Base-by-base conservation (phyloP, 2,113 vertebrate genomes). In the Anguilla japonica region DNA sequence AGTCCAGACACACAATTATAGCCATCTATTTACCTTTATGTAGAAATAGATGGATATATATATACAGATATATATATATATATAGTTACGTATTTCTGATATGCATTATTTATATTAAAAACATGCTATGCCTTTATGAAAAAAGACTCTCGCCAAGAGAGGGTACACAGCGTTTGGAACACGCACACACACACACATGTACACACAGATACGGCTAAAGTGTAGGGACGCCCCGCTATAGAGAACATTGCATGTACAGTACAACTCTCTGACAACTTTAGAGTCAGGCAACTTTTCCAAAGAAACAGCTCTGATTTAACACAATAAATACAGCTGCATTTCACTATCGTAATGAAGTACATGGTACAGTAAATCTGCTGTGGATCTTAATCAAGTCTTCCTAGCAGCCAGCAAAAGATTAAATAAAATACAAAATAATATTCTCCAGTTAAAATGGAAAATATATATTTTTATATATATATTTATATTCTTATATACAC, bases 401-500 rank as follows among this genome's bases (percentile, higher is more conserved):
- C 92, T 90, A 93, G 90, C 91, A 94, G 94, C 94, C 87, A 87
- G 41, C 86, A 92, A 95, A 94, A 89, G 94, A 94, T 89, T 92
- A 95, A 95, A 94, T 90, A 94, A 95, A 95, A 93, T 88, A 95
- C 41, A 94, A 95, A 94, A 95, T 93, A 93, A 94, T 93, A 94
- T 95, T 95, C 93, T 95, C 93, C 85, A 87, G 93, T 94, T 94
- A 90, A 94, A 93, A 95, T 95, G 93, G 94, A 95, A 96, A 95
- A 95, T 95, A 95, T 94, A 95, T 95, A 93, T 95, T 90, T 95
- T 95, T 94, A 92, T 94, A 95, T 95, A 93, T 94, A 92, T 95
- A 94, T 95, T 95, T 96, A 95, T 95, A 95, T 90, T 92, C 91
- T 92, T 95, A 95, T 95, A 89, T 96, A 96, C 95, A 95, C 90